phyloP scores from a whole-genome alignment of 2,888 invertebrate genomes.

The Fissipunctia ypsillon region DNA sequence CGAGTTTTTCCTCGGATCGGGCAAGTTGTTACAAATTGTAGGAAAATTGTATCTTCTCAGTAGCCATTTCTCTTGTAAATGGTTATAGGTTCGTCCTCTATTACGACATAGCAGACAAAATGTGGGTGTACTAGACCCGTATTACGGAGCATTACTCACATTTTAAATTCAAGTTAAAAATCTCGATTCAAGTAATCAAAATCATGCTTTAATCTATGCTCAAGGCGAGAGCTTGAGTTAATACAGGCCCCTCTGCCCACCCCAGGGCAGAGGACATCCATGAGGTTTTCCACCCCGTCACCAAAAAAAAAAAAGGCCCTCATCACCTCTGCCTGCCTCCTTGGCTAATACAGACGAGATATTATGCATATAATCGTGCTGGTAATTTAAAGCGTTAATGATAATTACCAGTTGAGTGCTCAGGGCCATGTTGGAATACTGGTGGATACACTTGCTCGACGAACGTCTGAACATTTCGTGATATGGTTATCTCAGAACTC shows the following conservation, averaged over 20 bases:
- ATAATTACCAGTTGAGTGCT: neutral
- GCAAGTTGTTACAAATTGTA: neutral
- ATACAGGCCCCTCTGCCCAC: too few species aligned
- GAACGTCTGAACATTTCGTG: neutral
- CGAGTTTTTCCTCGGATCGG: neutral
- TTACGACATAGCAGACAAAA: neutral
- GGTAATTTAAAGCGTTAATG: neutral
- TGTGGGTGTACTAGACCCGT: neutral
- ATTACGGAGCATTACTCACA: neutral
- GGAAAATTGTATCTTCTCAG: neutral
- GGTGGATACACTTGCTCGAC: conserved; percentile 7
- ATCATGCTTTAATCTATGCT: neutral
- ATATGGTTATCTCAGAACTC: neutral
- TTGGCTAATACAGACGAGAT: neutral
- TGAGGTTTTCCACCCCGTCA: too few species aligned
- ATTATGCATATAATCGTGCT: neutral
- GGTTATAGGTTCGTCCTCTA: neutral
- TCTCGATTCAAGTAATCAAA: neutral
- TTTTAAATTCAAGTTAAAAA: neutral
- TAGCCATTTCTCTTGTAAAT: neutral
- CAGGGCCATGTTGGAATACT: neutral
- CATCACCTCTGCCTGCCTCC: too few species aligned
- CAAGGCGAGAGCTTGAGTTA: neutral
- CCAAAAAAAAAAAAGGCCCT: too few species aligned
- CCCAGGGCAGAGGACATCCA: too few species aligned